Percentiles rank a stretch among this genome's conserved stretches.
Conservation (phyloP, 2,113 vertebrate genomes). For the Gulo gulo region DNA sequence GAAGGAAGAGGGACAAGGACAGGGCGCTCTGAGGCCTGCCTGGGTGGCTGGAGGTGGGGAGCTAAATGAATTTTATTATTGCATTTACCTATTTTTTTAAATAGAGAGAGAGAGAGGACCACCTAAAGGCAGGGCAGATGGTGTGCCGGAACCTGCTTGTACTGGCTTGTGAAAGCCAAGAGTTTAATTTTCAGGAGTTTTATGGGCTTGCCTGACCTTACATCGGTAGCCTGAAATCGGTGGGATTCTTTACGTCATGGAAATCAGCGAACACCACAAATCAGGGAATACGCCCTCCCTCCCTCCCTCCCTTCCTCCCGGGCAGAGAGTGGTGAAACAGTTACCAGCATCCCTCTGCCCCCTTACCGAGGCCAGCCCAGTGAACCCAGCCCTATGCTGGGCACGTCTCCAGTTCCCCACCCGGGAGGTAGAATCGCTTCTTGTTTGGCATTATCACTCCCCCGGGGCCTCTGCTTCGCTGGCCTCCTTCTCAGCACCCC, state of each 20-base stretch:
- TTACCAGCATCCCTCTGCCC: neutral
- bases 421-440: neutral
- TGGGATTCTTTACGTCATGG: neutral
- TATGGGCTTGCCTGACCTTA: neutral
- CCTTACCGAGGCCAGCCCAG: neutral
- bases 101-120: neutral
- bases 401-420: neutral
- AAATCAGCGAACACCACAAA: neutral
- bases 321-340: neutral
- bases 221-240: neutral
- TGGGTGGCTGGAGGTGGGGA: neutral
- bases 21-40: neutral
- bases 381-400: neutral
- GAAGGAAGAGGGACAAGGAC: neutral
- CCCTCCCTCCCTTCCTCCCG: too few relatives aligned
- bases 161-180: neutral
- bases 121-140: neutral
- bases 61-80: neutral
- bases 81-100: neutral
- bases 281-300: neutral
- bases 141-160: neutral
- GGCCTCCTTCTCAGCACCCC: conserved; percentile 73
- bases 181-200: neutral
- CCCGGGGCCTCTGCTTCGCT: conserved; percentile 80
- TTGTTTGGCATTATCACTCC: neutral